Base-by-base conservation (phyloP, 2,888 invertebrate species). In the Aplocera efformata region DNA sequence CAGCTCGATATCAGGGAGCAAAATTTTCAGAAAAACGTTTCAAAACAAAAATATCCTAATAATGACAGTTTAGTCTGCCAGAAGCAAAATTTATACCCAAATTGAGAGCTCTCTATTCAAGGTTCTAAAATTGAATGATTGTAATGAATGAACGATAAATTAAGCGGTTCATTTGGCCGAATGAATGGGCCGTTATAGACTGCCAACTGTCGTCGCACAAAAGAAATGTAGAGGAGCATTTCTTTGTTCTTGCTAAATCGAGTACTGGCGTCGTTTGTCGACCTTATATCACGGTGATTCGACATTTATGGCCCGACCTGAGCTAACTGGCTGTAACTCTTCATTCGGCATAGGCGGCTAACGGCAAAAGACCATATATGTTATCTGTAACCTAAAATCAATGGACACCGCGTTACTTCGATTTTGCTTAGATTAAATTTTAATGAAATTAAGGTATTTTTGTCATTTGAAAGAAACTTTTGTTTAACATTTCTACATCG, bases 161-260 rank as follows among this genome's bases (percentile, higher is more conserved):
- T 81, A 79, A 78, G 71, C 78, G 71, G 76, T 66, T 81, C 83
- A 83, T 81, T 84, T 82, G 76, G 79, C 71, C 76, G 73, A 78
- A 78, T 80, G 79, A 83, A 83, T 80, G 73, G 63, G 56, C 68
- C 48, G 72, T 84, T 81, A 84, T 83, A 79, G 81, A 84, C 74
- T 80, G 78, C 65, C 76, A 77, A 75, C 74, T 75, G 82, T 80
- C 82, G 75, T 60, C 67, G 61, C 72, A 76, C 82, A 82, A 81
- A 81, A 84, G 81, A 79, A 82, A 83, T 78, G 79, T 75, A 74
- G 73, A 66, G 69, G 72, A 61, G 69, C 29, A 63, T 72, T 78
- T 76, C 84, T 82, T 83, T 84, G 84, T 85, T 85, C 83, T 83
- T 79, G 72, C 67, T 75, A 79, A 82, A 83, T 82, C 79, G 82